A percentile compares a stretch with the other conserved stretches of the same genome.
phyloP scores from a whole-genome alignment of 2,888 invertebrate species.

The Cactoblastis cactorum region DNA sequence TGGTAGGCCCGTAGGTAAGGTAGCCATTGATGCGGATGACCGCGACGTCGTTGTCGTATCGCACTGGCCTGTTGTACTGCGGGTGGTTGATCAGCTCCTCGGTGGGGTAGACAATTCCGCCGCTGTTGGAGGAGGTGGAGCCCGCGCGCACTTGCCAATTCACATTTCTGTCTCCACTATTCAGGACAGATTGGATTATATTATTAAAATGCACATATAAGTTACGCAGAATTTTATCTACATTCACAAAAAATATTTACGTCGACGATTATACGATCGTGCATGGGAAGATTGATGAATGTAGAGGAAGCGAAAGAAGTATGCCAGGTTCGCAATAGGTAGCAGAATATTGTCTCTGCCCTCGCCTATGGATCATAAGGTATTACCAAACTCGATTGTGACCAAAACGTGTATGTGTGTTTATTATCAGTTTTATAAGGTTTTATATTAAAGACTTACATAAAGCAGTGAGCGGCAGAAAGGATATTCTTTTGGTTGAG shows the following conservation, averaged over 20 bases:
- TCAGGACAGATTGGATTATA: no score
- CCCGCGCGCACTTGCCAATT: slow-evolving; percentile 32
- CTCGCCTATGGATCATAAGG: no score
- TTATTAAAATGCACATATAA: background rate
- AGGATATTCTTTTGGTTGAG: slow-evolving; percentile 33
- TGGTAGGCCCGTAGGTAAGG: slow-evolving; percentile 23
- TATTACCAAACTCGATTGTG: background rate
- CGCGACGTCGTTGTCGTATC: slow-evolving; percentile 37
- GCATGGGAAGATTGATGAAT: no score
- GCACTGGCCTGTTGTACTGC: slow-evolving; percentile 22
- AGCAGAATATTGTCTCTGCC: no score
- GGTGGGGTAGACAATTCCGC: slow-evolving; percentile 30
- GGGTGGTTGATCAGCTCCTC: slow-evolving; percentile 28
- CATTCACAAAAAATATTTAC: no score
- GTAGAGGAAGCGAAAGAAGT: no score
- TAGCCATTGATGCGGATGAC: slow-evolving; percentile 29
- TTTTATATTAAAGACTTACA: slow-evolving; percentile 27
- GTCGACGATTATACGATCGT: no score
- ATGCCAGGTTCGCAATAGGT: no score
- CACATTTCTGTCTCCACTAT: slow-evolving; percentile 14
- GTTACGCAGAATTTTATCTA: no score
- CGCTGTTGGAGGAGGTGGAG: slow-evolving; percentile 35
- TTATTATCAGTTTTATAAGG: no score
- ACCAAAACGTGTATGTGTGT: background rate
- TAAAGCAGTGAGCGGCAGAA: slow-evolving; percentile 36